A percentile compares a stretch with the other conserved stretches of the same genome.
Evolutionary conservation across 2,888 invertebrate species (phyloP).

Genomic region (Griposia aprilina): DNA sequence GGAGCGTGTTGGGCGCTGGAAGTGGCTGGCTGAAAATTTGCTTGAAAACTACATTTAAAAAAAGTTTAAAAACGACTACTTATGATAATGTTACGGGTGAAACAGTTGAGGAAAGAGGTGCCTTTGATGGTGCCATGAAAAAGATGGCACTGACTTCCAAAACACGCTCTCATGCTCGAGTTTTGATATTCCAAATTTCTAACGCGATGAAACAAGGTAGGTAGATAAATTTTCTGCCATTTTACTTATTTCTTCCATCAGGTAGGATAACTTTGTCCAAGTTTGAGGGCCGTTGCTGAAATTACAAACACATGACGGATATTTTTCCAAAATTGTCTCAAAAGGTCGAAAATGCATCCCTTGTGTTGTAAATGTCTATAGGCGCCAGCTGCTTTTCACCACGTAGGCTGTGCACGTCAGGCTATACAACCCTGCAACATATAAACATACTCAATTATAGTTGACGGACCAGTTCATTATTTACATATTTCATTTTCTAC

Average conservation of each 20-base stretch:
- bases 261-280: neutral
- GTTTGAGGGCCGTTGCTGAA: neutral
- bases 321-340: neutral
- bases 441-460: neutral
- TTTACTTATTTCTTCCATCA: neutral
- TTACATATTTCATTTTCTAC: neutral
- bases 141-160: neutral
- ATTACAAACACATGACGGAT: neutral
- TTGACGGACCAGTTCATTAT: neutral
- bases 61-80: neutral
- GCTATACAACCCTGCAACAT: neutral
- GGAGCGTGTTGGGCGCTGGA: conserved; percentile 68
- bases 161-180: neutral
- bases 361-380: neutral
- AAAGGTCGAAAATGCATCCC: neutral
- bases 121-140: neutral
- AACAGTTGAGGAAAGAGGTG: neutral
- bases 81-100: neutral
- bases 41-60: neutral
- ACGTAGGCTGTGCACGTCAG: neutral
- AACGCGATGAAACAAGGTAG: neutral
- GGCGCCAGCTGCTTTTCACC: neutral
- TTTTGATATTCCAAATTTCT: too few relatives aligned
- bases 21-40: conserved; percentile 37
- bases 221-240: neutral